Conservation (phyloP, 2,797 vertebrate species). For the Crossoptilon crossoptilon region DNA sequence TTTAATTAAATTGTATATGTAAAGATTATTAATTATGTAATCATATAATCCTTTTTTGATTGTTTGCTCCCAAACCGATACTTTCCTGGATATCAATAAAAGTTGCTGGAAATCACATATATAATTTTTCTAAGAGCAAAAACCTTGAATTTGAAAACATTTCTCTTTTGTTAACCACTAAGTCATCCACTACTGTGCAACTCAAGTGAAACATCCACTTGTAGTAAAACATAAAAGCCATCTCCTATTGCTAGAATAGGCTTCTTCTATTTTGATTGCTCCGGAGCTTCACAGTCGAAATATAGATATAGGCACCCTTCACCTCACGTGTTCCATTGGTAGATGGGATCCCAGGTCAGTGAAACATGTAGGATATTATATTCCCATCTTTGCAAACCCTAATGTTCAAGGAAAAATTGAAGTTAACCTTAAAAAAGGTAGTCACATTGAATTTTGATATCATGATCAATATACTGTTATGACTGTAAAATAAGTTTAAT, state of each 20-base stretch:
- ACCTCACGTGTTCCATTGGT: constrained; percentile 22
- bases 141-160: constrained; percentile 9
- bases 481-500: neutral
- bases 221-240: constrained; percentile 77
- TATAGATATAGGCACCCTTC: constrained; percentile 18
- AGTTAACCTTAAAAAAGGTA: constrained; percentile 24
- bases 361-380: neutral
- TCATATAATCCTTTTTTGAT: constrained; percentile 36
- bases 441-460: constrained; percentile 33
- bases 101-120: constrained; percentile 23
- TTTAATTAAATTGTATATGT: constrained; percentile 30
- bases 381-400: neutral
- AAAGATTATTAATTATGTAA: constrained; percentile 28
- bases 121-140: constrained; percentile 49
- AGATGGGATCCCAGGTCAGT: neutral
- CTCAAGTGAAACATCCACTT: constrained; percentile 73
- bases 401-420: neutral
- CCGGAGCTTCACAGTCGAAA: constrained; percentile 67
- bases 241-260: constrained; percentile 55
- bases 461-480: neutral
- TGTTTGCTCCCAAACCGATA: constrained; percentile 12
- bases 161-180: constrained; percentile 37
- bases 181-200: constrained; percentile 45
- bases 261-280: constrained; percentile 71
- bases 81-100: constrained; percentile 37